Conservation (phyloP, 2,888 invertebrate genomes). For the Tillus elongatus region DNA sequence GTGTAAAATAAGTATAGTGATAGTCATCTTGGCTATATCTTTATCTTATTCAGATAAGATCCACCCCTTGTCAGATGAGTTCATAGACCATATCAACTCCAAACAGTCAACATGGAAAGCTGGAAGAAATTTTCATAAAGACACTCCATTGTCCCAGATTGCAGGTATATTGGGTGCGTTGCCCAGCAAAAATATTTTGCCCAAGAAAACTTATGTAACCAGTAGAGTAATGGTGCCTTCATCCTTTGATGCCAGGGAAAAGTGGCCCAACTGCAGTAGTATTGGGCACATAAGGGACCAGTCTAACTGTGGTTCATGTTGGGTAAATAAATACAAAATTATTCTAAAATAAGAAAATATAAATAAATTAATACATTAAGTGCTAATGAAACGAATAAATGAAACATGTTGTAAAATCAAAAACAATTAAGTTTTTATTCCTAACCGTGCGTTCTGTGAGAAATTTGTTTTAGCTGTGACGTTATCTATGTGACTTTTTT, state of each 20-base stretch:
- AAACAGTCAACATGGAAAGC: constrained; percentile 66
- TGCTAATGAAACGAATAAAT: no score
- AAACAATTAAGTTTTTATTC: no score
- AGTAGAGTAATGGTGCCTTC: constrained; percentile 44
- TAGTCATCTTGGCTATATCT: no score
- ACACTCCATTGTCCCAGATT: constrained; percentile 52
- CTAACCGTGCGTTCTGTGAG: no score
- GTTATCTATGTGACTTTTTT: no score
- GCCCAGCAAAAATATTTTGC: constrained; percentile 43
- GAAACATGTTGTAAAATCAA: no score
- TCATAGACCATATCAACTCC: constrained; percentile 59
- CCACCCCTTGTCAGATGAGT: constrained; percentile 60
- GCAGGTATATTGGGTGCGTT: constrained; percentile 59
- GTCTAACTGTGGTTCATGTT: constrained; percentile 82
- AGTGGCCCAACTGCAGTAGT: constrained; percentile 77
- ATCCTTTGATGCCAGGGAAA: constrained; percentile 65
- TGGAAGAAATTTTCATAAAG: constrained; percentile 62
- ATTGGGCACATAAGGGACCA: constrained; percentile 72
- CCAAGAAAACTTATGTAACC: constrained; percentile 26
- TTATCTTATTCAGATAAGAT: no score
- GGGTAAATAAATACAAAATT: no score
- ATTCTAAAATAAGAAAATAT: no score
- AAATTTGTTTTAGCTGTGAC: no score
- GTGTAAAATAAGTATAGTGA: no score
- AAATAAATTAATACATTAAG: no score